Percentiles rank a stretch among this genome's conserved stretches.
phyloP scores from a whole-genome alignment of 2,113 vertebrate species.

The Strix uralensis region DNA sequence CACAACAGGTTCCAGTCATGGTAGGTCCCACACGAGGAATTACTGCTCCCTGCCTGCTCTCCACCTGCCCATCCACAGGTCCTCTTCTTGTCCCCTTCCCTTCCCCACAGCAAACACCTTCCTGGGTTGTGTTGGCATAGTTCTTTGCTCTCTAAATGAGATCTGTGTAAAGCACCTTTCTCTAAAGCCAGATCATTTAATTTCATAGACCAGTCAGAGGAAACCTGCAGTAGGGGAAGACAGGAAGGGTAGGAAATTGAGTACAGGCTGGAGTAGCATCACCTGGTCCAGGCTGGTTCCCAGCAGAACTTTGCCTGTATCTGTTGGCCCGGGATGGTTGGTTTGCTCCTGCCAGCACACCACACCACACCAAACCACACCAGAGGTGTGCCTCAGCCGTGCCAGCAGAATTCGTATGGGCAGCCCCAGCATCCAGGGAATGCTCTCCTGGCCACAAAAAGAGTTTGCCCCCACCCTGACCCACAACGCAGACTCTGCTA shows the following conservation, averaged over 20 bases:
- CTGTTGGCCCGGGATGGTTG: no score
- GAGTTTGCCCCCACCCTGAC: background rate
- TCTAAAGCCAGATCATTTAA: background rate
- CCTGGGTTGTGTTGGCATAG: no score
- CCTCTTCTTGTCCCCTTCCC: background rate
- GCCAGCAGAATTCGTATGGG: rapidly evolving
- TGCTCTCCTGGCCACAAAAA: background rate
- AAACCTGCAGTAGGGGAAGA: background rate
- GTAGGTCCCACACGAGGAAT: background rate
- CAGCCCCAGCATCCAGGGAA: background rate
- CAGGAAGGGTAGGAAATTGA: background rate
- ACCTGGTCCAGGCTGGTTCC: background rate
- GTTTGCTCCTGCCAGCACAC: background rate
- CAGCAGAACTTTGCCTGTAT: background rate
- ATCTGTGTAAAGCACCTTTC: background rate
- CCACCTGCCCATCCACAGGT: background rate
- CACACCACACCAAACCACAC: rapidly evolving
- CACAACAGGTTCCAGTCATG: background rate
- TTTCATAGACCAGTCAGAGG: background rate
- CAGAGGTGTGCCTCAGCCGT: background rate
- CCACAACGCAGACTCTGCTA: background rate
- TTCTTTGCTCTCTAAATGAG: background rate
- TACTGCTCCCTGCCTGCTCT: background rate
- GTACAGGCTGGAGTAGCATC: background rate
- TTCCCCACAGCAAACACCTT: background rate